These are phyloP conservation scores for Pagetopsis macropterus DNA, from an alignment of 2,797 vertebrate genomes.

Conservation along the genomic window DNA sequence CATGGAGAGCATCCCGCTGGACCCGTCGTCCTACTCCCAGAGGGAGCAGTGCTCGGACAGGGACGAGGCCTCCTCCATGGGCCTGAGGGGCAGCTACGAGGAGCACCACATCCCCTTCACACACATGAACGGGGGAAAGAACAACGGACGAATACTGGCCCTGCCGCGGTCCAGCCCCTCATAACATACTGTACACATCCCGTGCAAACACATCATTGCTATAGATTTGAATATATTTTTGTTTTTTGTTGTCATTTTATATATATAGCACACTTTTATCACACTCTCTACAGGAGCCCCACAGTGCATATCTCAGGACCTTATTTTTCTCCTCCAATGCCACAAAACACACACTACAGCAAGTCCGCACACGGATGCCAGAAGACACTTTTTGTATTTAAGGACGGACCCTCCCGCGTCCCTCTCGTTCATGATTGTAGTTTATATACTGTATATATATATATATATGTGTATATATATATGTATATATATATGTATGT, in stretches of 20 bases:
- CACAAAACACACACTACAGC: constrained; percentile 83
- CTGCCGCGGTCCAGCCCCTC: constrained; percentile 92
- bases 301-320: constrained; percentile 90
- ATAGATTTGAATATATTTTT: constrained; percentile 77
- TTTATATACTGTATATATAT: constrained; percentile 62
- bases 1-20: constrained; percentile 97
- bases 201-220: constrained; percentile 39
- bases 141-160: constrained; percentile 92
- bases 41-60: constrained; percentile 86
- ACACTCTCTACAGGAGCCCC: constrained; percentile 72
- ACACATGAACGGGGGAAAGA: constrained; percentile 98
- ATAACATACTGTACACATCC: constrained; percentile 80
- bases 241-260: constrained; percentile 75
- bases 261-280: constrained; percentile 81
- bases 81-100: constrained; percentile 90
- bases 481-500: constrained; percentile 45
- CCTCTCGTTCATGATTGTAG: constrained; percentile 71
- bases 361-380: constrained; percentile 66
- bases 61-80: constrained; percentile 87
- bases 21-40: constrained; percentile 91
- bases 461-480: constrained; percentile 62
- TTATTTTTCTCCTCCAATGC: constrained; percentile 77
- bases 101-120: constrained; percentile 94
- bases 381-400: constrained; percentile 76
- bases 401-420: constrained; percentile 68